A percentile compares a stretch with the other conserved stretches of the same genome.
These are phyloP conservation scores for Corythornis cristatus DNA, from an alignment of 2,113 vertebrate species.

Conservation along the genomic window DNA sequence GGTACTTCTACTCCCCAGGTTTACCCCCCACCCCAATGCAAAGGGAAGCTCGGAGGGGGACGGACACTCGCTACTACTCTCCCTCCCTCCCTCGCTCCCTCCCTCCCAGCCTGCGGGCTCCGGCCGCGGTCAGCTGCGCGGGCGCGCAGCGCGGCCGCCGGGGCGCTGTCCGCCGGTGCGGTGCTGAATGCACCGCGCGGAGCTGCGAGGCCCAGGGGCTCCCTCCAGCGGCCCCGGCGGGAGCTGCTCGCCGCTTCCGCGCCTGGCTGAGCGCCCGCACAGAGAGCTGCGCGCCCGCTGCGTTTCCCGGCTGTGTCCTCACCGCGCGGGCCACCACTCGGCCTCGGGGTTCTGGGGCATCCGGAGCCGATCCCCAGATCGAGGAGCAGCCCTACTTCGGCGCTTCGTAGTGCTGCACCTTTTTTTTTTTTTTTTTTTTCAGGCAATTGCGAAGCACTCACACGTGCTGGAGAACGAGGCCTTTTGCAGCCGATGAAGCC, in stretches of 20 bases:
- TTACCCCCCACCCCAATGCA: fast-evolving
- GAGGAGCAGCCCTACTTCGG: fast-evolving
- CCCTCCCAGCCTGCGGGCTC: no score
- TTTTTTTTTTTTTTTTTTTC: background rate
- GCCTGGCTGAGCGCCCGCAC: background rate
- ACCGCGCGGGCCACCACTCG: fast-evolving
- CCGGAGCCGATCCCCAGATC: fast-evolving
- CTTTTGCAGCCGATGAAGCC: background rate
- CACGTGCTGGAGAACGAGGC: background rate
- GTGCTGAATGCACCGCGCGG: background rate
- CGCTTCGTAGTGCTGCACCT: fast-evolving
- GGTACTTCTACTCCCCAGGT: fast-evolving
- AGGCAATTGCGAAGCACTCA: background rate
- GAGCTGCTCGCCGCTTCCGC: background rate
- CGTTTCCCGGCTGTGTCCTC: background rate
- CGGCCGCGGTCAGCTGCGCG: no score
- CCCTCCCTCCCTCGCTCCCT: background rate
- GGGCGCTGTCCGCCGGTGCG: background rate
- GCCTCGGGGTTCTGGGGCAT: fast-evolving
- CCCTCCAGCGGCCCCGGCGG: background rate
- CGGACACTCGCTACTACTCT: background rate
- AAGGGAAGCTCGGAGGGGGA: no score
- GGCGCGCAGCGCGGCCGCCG: background rate
- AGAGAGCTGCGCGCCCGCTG: background rate
- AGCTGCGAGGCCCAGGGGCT: background rate